Evolutionary conservation across 1,140 invertebrate genomes (phyloP).

Genomic region (Eriocheir sinensis): DNA sequence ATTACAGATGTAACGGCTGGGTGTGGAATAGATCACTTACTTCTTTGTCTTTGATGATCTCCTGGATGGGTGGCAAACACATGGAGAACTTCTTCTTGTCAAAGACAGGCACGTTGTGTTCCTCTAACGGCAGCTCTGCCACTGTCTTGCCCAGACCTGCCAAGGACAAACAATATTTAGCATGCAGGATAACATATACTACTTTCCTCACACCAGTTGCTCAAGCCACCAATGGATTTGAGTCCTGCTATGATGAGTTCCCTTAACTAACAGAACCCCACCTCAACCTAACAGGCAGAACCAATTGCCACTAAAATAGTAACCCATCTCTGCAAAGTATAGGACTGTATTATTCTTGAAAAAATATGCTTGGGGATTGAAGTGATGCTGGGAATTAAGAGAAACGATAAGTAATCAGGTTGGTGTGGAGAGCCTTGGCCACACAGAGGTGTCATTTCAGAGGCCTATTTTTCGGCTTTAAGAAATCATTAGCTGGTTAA

Average conservation of each 20-base stretch:
- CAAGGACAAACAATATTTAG: constrained; percentile 76
- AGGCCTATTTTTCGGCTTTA: constrained; percentile 1
- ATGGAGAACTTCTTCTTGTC: constrained; percentile 87
- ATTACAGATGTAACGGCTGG: neutral
- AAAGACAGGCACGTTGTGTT: constrained; percentile 82
- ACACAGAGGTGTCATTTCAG: neutral
- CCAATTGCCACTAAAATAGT: no score
- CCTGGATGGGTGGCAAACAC: constrained; percentile 83
- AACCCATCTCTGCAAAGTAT: no score
- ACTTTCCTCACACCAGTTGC: no score
- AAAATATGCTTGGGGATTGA: no score
- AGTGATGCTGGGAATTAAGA: constrained; percentile 6
- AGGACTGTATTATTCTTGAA: no score
- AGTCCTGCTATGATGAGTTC: no score
- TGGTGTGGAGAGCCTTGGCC: no score
- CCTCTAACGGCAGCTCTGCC: constrained; percentile 84
- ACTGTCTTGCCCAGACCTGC: constrained; percentile 86
- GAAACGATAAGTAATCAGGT: neutral
- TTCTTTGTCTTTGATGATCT: constrained; percentile 80
- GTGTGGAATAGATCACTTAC: constrained; percentile 42
- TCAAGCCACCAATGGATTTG: no score
- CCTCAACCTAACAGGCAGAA: no score
- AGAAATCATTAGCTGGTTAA: no score
- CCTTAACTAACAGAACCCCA: no score
- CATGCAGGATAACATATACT: neutral